Evolutionary conservation across 1,140 invertebrate species (phyloP).

Genomic region (Propsilocerus akamusi): DNA sequence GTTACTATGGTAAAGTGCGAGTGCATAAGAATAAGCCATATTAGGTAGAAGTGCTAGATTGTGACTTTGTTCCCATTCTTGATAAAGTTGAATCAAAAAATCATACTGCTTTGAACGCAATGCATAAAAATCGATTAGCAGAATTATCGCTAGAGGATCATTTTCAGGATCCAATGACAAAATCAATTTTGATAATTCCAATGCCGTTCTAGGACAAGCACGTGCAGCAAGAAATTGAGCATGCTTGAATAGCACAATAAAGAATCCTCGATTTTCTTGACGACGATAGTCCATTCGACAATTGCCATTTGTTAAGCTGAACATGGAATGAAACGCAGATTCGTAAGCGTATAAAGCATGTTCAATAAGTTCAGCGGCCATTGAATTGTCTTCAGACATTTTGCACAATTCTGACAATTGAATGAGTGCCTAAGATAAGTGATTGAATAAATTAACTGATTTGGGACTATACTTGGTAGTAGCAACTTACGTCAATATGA

Average conservation of each 20-base stretch:
- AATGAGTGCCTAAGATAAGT: too few species aligned
- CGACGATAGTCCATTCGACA: slow-evolving; percentile 63
- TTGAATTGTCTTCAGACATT: slow-evolving; percentile 59
- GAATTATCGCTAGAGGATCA: slow-evolving; percentile 65
- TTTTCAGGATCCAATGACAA: slow-evolving; percentile 61
- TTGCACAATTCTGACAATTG: slow-evolving; percentile 62
- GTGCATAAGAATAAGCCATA: slow-evolving; percentile 65
- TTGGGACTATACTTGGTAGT: slow-evolving; percentile 10
- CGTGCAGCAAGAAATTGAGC: slow-evolving; percentile 58
- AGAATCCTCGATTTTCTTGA: slow-evolving; percentile 73
- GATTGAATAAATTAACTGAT: slow-evolving; percentile 14
- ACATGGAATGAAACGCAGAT: slow-evolving; percentile 59
- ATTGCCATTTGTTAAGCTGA: slow-evolving; percentile 53
- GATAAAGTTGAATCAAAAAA: slow-evolving; percentile 59
- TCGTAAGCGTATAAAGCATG: slow-evolving; percentile 59
- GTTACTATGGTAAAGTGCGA: slow-evolving; percentile 47
- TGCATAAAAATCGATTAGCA: slow-evolving; percentile 78
- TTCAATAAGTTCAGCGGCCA: slow-evolving; percentile 62
- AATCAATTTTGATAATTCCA: slow-evolving; percentile 60
- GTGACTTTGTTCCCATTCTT: slow-evolving; percentile 40
- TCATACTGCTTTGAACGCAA: slow-evolving; percentile 58
- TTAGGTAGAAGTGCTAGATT: slow-evolving; percentile 73
- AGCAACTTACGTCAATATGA: slow-evolving; percentile 44
- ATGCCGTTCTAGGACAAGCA: slow-evolving; percentile 60
- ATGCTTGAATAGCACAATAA: slow-evolving; percentile 72